Conservation (phyloP, 2,113 vertebrate genomes). For the Rhodinocichla rosea region DNA sequence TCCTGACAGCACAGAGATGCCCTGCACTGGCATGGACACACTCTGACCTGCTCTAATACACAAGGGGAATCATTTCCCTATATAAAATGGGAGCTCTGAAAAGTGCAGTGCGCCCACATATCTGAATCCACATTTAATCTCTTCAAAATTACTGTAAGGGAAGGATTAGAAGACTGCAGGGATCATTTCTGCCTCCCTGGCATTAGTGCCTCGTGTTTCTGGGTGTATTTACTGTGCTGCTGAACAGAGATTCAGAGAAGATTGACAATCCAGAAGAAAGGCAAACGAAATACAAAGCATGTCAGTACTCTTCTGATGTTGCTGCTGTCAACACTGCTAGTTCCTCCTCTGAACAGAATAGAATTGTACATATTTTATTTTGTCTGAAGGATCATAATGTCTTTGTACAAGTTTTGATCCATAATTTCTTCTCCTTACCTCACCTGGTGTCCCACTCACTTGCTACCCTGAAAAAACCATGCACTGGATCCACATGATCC, state of each 20-base stretch:
- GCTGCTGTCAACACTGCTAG: neutral
- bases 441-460: rapidly evolving
- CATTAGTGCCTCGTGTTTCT: neutral
- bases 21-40: neutral
- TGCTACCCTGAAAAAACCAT: neutral
- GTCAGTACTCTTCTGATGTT: neutral
- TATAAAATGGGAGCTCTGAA: neutral
- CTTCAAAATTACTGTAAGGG: neutral
- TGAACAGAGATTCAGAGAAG: neutral
- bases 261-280: neutral
- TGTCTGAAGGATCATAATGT: neutral
- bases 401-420: neutral
- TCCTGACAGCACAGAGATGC: slow-evolving; percentile 63
- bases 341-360: neutral
- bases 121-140: neutral
- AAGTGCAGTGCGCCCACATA: neutral
- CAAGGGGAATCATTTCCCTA: neutral
- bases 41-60: neutral
- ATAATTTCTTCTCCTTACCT: neutral
- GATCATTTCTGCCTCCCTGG: neutral
- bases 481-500: neutral
- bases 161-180: neutral
- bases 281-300: neutral
- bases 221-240: neutral
- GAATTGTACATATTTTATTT: neutral